Conservation (phyloP, 2,888 invertebrate genomes). For the Rhagophthalmus giganteus region DNA sequence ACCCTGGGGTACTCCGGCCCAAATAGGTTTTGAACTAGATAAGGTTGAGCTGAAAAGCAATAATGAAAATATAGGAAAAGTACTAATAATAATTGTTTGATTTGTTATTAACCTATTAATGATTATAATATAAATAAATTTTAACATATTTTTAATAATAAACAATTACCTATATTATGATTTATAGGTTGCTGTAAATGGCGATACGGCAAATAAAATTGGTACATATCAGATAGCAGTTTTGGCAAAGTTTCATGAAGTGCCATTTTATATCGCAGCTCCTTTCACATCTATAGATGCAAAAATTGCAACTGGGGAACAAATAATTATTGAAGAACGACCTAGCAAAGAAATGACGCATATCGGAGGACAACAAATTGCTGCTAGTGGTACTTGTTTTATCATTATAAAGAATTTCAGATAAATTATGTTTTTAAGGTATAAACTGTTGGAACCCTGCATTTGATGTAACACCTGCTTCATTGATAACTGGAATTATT, state of each 20-base stretch:
- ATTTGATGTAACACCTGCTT: conserved; percentile 95
- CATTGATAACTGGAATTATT: conserved; percentile 89
- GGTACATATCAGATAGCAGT: conserved; percentile 96
- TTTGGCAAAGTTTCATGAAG: conserved; percentile 83
- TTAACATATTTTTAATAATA: too few species aligned
- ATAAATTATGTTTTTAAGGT: too few species aligned
- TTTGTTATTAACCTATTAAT: too few species aligned
- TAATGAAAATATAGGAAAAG: too few species aligned
- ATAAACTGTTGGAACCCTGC: conserved; percentile 98
- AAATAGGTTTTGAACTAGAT: too few species aligned
- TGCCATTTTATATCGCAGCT: conserved; percentile 95
- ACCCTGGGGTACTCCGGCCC: too few species aligned
- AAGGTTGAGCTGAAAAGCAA: too few species aligned
- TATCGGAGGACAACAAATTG: conserved; percentile 83
- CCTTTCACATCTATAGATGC: conserved; percentile 91
- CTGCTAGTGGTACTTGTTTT: conserved; percentile 84
- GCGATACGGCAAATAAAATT: conserved; percentile 99
- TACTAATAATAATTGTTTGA: too few species aligned
- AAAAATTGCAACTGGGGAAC: conserved; percentile 73
- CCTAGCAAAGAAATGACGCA: conserved; percentile 90
- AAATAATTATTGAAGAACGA: conserved; percentile 92
- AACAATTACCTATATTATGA: too few species aligned
- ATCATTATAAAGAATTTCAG: too few species aligned
- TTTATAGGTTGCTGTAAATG: conserved; percentile 88
- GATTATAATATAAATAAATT: too few species aligned